These are phyloP conservation scores for Antheraea mylitta DNA, from an alignment of 1,140 invertebrate genomes.

Conservation along the genomic window DNA sequence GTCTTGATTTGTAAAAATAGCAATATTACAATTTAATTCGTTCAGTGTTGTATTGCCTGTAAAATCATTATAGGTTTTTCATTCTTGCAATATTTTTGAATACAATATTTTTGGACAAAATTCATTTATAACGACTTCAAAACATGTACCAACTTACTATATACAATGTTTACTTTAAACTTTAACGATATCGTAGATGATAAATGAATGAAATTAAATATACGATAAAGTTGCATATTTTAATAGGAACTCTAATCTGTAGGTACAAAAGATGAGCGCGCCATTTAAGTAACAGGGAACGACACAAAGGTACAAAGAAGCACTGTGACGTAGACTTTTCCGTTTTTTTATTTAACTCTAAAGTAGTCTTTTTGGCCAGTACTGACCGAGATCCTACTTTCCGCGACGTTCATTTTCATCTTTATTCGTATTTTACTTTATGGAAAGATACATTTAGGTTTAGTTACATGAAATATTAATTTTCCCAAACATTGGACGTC, in stretches of 20 bases:
- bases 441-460: too few species aligned
- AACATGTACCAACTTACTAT: too few species aligned
- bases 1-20: not conserved
- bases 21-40: not conserved
- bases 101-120: too few species aligned
- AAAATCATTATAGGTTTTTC: not conserved
- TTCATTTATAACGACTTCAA: too few species aligned
- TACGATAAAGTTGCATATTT: not conserved
- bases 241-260: constrained; percentile 17
- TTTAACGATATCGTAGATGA: too few species aligned
- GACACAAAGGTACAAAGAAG: constrained; percentile 21
- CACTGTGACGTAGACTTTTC: constrained; percentile 4
- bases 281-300: not conserved
- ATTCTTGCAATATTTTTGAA: too few species aligned
- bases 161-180: too few species aligned
- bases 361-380: constrained; percentile 28
- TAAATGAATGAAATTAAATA: too few species aligned
- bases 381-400: constrained; percentile 35
- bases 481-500: too few species aligned
- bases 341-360: constrained; percentile 19
- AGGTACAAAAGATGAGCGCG: constrained; percentile 20
- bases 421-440: not conserved
- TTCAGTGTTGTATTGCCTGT: not conserved
- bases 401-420: constrained; percentile 22
- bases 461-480: too few species aligned